Conservation (phyloP, 2,888 invertebrate genomes). For the Apeira syringaria region DNA sequence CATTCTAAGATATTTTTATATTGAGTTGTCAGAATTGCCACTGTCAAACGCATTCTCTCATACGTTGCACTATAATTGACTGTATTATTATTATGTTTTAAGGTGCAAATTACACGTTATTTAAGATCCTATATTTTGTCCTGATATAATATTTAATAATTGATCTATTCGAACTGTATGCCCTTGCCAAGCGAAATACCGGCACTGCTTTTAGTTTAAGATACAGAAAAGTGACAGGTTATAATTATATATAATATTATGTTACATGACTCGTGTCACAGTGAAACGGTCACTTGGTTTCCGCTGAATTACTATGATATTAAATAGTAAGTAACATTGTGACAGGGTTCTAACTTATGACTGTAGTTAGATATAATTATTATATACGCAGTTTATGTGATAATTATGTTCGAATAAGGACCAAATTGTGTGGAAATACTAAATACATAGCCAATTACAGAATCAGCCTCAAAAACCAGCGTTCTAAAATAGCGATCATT, state of each 20-base stretch:
- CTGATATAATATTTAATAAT: too few relatives aligned
- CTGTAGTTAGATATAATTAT: constrained; percentile 33
- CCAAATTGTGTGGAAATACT: neutral
- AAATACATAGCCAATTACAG: too few relatives aligned
- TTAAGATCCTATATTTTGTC: too few relatives aligned
- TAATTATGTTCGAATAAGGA: constrained; percentile 29
- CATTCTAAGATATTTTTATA: too few relatives aligned
- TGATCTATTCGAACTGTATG: too few relatives aligned
- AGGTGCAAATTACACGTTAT: too few relatives aligned
- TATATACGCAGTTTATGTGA: constrained; percentile 48
- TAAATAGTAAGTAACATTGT: constrained; percentile 1
- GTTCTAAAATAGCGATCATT: too few relatives aligned
- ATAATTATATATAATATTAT: constrained; percentile 12
- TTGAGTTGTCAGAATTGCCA: too few relatives aligned
- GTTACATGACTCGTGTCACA: constrained; percentile 9
- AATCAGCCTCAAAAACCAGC: too few relatives aligned
- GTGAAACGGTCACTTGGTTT: constrained; percentile 1
- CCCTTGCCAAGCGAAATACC: neutral
- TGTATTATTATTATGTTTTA: too few relatives aligned
- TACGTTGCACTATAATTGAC: too few relatives aligned
- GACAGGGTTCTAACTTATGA: constrained; percentile 26
- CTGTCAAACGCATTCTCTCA: too few relatives aligned
- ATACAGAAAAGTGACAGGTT: constrained; percentile 22
- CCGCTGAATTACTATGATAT: neutral
- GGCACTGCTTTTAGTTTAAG: constrained; percentile 16